Evolutionary conservation across 2,888 invertebrate genomes (phyloP), one percentile per base, ranked within the genome.

Genomic region (Phortica magna): DNA sequence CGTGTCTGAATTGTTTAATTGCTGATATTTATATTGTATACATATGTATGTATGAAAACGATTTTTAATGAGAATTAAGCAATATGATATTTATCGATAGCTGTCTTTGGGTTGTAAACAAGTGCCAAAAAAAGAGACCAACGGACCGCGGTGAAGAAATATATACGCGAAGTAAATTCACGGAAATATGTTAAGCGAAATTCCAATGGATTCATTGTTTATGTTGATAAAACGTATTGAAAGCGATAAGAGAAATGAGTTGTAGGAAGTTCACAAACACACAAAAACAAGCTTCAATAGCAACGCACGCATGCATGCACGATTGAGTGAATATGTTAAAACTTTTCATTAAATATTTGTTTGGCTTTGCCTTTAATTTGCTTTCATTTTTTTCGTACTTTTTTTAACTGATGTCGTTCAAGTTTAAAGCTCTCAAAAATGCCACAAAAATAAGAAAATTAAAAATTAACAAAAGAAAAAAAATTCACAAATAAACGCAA

Each of bases 171-270:
- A 80, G 80, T 78, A 55, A 80, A 78, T 87, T 88, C 83, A 80
- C 85, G 86, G 86, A 88, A 88, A 83, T 84, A 78, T n/a, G n/a
- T n/a, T n/a, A 83, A 80, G 81, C 78, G 80, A 76, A 86, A 88
- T 88, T 85, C 84, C 83, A 82, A 79, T 75, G 82, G 82, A 81
- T 68, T 43, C n/a, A 68, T 14, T 43, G 48, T 10, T 48, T 17
- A 64, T 64, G 5, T 55, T 65, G 39, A 72, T 55, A 59, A 22
- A 48, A 53, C 12, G 31, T 74, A 4, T 31, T 31, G 31, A 31
- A 39, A 12, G 55, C n/a, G 31, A 14, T 76, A 75, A 67, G 55
- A 74, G 57, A 73, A 72, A 80, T 75, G n/a, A n/a, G 59, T 75
- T 74, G 55, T 43, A 77, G 19, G 6, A 67, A 67, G n/a, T 7